A percentile compares a stretch with the other conserved stretches of the same genome.
Evolutionary conservation across 2,888 invertebrate species (phyloP).

Genomic region (Gasteruption jaculator): DNA sequence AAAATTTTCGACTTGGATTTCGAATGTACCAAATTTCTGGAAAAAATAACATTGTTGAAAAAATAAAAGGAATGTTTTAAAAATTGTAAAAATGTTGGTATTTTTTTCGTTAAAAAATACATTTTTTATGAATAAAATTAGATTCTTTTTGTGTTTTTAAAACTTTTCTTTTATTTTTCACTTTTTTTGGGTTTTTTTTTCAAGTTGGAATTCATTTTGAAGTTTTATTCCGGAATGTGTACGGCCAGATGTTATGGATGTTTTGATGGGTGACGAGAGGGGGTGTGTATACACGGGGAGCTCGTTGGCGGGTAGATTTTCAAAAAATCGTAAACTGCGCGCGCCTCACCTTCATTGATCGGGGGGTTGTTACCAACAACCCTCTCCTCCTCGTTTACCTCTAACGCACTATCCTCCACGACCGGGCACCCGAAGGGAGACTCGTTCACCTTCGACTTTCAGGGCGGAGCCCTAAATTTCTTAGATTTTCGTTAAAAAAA

Average conservation of each 20-base stretch:
- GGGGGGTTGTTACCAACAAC: constrained; percentile 34
- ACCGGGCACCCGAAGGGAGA: constrained; percentile 35
- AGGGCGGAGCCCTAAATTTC: constrained; percentile 45
- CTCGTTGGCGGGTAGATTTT: constrained; percentile 48
- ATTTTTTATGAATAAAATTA: not conserved
- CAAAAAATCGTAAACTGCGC: constrained; percentile 48
- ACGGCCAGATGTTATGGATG: too few relatives aligned
- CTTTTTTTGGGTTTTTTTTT: constrained; percentile 4
- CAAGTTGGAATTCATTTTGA: not conserved
- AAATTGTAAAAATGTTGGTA: too few relatives aligned
- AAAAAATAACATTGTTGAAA: too few relatives aligned
- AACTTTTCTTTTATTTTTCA: constrained; percentile 15
- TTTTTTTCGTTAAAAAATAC: constrained; percentile 6
- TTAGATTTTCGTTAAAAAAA: constrained; percentile 24
- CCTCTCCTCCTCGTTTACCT: constrained; percentile 33
- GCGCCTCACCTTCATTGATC: constrained; percentile 49
- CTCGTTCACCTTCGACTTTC: constrained; percentile 39
- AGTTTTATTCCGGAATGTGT: not conserved
- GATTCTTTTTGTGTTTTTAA: constrained; percentile 2
- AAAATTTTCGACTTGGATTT: constrained; percentile 22
- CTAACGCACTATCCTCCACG: constrained; percentile 34
- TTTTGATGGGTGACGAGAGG: too few relatives aligned
- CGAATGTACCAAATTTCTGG: constrained; percentile 16
- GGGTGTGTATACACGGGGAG: constrained; percentile 25
- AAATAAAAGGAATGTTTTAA: too few relatives aligned